phyloP scores from a whole-genome alignment of 64 coral and sea anemone genomes.

The Acropora tenuis region DNA sequence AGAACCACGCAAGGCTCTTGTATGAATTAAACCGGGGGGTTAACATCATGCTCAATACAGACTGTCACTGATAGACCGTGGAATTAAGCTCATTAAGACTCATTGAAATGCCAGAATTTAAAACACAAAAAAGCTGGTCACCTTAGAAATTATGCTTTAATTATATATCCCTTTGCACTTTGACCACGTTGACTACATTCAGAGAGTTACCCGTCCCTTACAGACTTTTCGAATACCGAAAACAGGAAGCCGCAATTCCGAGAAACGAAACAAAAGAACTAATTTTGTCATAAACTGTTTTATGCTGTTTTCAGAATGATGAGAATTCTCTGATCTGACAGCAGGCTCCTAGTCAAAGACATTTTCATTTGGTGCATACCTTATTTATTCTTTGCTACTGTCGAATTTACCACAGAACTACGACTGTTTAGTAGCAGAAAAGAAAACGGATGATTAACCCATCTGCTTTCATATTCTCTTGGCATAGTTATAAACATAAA shows the following conservation, averaged over 20 bases:
- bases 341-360: background rate
- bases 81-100: background rate
- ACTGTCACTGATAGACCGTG: background rate
- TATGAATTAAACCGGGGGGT: background rate
- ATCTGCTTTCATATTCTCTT: background rate
- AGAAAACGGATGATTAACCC: background rate
- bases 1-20: background rate
- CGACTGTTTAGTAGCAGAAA: no score
- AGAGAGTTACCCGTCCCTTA: background rate
- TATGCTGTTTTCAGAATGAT: background rate
- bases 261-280: background rate
- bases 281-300: background rate
- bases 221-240: background rate
- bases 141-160: constrained; percentile 1
- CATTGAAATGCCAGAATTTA: background rate
- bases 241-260: background rate
- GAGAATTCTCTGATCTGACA: background rate
- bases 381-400: background rate
- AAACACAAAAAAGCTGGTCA: background rate
- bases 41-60: background rate
- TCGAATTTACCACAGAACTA: background rate
- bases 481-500: background rate
- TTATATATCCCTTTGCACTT: background rate
- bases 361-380: background rate
- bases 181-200: background rate